Evolutionary conservation across 2,797 vertebrate genomes (phyloP).

Genomic region (Graptemys geographica): DNA sequence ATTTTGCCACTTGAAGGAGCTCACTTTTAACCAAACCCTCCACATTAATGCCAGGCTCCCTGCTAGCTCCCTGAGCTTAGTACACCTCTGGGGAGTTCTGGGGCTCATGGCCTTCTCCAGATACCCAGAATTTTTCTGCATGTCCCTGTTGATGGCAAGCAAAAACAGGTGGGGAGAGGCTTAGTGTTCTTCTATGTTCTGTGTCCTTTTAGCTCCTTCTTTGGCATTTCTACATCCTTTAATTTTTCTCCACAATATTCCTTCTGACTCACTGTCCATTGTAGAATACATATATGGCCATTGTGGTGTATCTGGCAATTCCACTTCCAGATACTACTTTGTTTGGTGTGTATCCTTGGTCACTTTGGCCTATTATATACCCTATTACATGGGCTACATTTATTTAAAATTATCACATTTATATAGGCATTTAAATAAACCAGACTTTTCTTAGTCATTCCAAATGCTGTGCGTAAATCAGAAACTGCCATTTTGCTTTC

Average conservation of each 20-base stretch:
- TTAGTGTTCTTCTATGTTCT: fast-evolving
- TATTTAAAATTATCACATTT: neutral
- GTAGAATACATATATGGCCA: slow-evolving; percentile 1
- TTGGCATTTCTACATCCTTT: neutral
- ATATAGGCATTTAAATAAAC: neutral
- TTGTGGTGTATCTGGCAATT: neutral
- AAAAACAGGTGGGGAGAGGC: neutral
- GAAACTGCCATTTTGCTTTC: neutral
- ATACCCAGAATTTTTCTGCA: neutral
- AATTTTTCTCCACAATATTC: neutral
- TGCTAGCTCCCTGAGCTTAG: neutral
- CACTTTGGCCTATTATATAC: neutral
- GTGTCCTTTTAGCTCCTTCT: neutral
- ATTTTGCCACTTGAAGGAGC: neutral
- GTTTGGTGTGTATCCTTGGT: neutral
- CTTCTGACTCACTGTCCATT: slow-evolving; percentile 13
- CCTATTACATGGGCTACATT: neutral
- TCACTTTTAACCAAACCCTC: neutral
- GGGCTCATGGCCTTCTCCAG: neutral
- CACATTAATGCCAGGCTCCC: neutral
- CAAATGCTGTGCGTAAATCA: neutral
- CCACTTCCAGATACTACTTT: neutral
- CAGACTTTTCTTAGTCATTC: slow-evolving; percentile 2
- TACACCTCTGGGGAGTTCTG: neutral
- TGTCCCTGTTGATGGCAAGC: neutral